Evolutionary conservation across 2,888 invertebrate genomes (phyloP).

Genomic region (Folsomia manolachei): DNA sequence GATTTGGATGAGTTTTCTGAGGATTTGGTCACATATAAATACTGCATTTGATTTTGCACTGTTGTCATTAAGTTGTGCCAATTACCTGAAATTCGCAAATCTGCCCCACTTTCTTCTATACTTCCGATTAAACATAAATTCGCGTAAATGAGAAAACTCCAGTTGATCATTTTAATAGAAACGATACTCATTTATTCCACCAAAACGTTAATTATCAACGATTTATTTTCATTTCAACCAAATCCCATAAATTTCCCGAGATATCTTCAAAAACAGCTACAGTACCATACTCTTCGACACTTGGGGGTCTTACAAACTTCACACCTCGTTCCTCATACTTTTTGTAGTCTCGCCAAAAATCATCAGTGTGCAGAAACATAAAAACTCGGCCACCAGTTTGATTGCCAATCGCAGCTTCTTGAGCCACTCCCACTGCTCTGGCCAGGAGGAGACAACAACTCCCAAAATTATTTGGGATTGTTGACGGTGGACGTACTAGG

Average conservation of each 20-base stretch:
- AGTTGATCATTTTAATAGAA: no score
- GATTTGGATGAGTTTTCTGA: no score
- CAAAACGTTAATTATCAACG: conserved; percentile 5
- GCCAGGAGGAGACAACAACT: conserved; percentile 19
- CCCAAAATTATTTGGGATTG: neutral
- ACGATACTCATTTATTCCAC: no score
- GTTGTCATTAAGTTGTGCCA: no score
- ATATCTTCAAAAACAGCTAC: conserved; percentile 25
- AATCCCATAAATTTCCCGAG: conserved; percentile 28
- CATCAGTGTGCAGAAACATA: conserved; percentile 26
- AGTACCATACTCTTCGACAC: conserved; percentile 14
- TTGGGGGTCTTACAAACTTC: conserved; percentile 10
- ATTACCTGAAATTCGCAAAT: no score
- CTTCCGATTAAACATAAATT: no score
- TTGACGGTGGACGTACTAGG: conserved; percentile 18
- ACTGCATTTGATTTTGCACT: no score
- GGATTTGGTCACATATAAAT: no score
- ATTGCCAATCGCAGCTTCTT: conserved; percentile 21
- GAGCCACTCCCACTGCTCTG: conserved; percentile 17
- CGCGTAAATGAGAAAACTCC: no score
- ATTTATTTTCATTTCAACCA: conserved; percentile 22
- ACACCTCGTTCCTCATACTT: conserved; percentile 16
- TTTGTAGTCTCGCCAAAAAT: conserved; percentile 27
- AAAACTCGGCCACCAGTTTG: conserved; percentile 26
- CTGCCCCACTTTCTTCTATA: no score